Conservation (phyloP, 1,140 invertebrate species). For the Agrypnia vestita region DNA sequence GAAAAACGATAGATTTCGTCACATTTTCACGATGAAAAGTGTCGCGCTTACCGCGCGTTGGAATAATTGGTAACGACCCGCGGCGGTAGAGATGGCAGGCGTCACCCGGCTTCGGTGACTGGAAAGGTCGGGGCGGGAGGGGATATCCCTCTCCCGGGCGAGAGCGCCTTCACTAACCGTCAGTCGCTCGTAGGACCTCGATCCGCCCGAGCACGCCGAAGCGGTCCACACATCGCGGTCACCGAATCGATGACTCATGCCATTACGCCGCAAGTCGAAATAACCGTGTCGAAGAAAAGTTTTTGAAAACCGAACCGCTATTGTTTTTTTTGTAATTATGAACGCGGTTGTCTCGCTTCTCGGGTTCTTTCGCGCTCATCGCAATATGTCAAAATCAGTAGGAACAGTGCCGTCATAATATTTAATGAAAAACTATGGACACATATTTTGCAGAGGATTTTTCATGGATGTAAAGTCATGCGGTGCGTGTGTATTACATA, state of each 20-base stretch:
- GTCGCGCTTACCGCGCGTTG: slow-evolving; percentile 8
- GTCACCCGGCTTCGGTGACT: not conserved
- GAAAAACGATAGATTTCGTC: too few species aligned
- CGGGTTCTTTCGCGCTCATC: not conserved
- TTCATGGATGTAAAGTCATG: slow-evolving; percentile 54
- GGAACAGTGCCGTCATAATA: slow-evolving; percentile 23
- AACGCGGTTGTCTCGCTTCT: not conserved
- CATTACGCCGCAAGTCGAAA: not conserved
- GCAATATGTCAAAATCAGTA: slow-evolving; percentile 26
- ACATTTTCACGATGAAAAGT: slow-evolving; percentile 9
- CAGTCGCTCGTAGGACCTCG: slow-evolving; percentile 8
- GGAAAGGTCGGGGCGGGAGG: not conserved
- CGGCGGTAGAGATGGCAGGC: not conserved
- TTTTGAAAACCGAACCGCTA: slow-evolving; percentile 2
- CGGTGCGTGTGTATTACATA: slow-evolving; percentile 41
- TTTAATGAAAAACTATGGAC: slow-evolving; percentile 53
- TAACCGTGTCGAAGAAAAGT: slow-evolving; percentile 3
- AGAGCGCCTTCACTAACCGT: not conserved
- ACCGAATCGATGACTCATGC: slow-evolving; percentile 4
- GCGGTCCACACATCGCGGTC: not conserved
- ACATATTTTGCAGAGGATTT: slow-evolving; percentile 36
- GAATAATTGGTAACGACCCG: not conserved
- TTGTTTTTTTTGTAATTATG: not conserved
- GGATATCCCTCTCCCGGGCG: slow-evolving; percentile 7
- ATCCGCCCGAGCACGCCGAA: not conserved